phyloP scores from a whole-genome alignment of 2,888 invertebrate genomes.

The Linhomoeus sp. region DNA sequence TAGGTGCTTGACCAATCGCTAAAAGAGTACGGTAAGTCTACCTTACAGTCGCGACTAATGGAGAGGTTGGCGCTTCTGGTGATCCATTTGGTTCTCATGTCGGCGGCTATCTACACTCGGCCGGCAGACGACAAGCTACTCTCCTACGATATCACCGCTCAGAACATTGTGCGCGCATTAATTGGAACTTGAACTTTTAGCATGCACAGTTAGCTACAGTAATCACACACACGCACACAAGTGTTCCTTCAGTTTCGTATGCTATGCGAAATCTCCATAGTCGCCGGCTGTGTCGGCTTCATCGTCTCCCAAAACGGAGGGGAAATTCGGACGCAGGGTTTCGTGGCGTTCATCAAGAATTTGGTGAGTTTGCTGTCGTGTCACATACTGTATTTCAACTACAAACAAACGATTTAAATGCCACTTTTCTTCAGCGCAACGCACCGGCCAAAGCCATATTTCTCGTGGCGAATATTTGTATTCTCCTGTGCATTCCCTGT shows the following conservation, averaged over 20 bases:
- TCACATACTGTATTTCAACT: too few species aligned
- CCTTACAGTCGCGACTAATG: conserved; percentile 61
- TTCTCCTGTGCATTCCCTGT: conserved; percentile 41
- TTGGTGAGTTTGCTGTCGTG: conserved; percentile 41
- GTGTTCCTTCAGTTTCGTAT: conserved; percentile 39
- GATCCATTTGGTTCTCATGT: conserved; percentile 65
- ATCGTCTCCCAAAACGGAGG: conserved; percentile 75
- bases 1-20: too few species aligned
- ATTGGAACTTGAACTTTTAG: not conserved
- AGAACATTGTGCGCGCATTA: not conserved
- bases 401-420: too few species aligned
- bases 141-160: conserved; percentile 3
- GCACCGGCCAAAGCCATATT: conserved; percentile 88
- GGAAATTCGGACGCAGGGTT: conserved; percentile 80
- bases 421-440: conserved; percentile 51
- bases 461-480: conserved; percentile 65
- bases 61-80: conserved; percentile 68
- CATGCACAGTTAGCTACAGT: too few species aligned
- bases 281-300: conserved; percentile 64
- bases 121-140: conserved; percentile 45
- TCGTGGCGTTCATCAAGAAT: conserved; percentile 69
- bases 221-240: too few species aligned
- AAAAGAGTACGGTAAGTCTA: too few species aligned
- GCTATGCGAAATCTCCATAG: conserved; percentile 61
- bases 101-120: conserved; percentile 73